Evolutionary conservation across 2,888 invertebrate genomes (phyloP), one percentile per base, ranked within the genome.

Genomic region (Spodoptera picta): DNA sequence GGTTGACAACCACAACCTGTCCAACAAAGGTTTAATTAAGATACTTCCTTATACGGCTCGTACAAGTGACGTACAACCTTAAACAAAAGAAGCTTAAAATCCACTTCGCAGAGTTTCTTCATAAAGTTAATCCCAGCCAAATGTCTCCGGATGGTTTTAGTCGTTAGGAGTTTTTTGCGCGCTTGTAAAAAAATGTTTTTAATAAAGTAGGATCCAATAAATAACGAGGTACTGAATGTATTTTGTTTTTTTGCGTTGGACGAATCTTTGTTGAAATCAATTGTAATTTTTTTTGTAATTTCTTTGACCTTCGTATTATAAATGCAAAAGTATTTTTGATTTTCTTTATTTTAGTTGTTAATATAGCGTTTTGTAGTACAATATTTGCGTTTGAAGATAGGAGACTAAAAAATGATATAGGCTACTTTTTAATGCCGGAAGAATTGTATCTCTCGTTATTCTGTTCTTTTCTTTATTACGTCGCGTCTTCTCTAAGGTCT

Each of bases 1-100:
- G 45, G 56, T 47, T 58, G 58, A 61, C 58, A 64, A 64, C 63
- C 72, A 19, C 65, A 72, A 69, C 72, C 66, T 68, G 68, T 64
- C 67, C 27, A 60, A 76, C 75, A 80, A 71, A 75, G 69, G 59
- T 66, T 77, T 78, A 78, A 80, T 80, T 78, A 78, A 72, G 69
- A 75, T 67, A 72, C 69, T 77, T 69, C 65, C 64, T 79, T 73
- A 73, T 73, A 75, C 73, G 64, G 59, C 55, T 46, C 69, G 60
- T 77, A 62, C 79, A 70, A 73, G 69, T 79, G 78, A 79, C 74
- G 70, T 73, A 77, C 70, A 66, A 66, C 62, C 67, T 59, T 59
- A 74, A 81, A 83, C 82, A 82, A 83, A 83, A 76, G 77, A 65
- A 75, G 81, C 76, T 78, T 82, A 76, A 66, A 83, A 81, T 77